Base-by-base conservation (phyloP, 2,888 invertebrate species). In the Brachypalpus laphriformis region DNA sequence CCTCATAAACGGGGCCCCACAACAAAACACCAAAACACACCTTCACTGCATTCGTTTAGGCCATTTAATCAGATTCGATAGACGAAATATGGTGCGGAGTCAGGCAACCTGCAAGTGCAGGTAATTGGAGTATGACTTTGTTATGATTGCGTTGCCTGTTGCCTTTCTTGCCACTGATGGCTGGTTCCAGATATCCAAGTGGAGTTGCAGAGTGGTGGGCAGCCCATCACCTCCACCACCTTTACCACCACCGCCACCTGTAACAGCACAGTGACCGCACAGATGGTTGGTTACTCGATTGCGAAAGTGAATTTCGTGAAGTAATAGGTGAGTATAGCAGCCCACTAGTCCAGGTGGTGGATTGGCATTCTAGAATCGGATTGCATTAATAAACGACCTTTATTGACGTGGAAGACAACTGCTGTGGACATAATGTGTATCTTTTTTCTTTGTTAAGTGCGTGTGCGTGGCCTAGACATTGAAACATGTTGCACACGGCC, bases 91-190 rank as follows among this genome's bases (percentile, higher is more conserved):
- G 49, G 45, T 25, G n/a, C 68, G 47, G 54, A 59, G 37, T 56
- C 45, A 11, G 54, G 66, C 56, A 72, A 72, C 71, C 59, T 77
- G 47, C 77, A 66, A 72, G 65, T 74, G 68, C 68, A 72, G 77
- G 68, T 78, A 83, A 83, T 74, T 83, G 82, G 82, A 78, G 78
- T 83, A 78, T 83, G 82, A 78, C 72, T 83, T 31, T 72, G 66
- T 77, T 72, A 68, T 82, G 77, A 82, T 72, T 82, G 77, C 71
- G 63, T 65, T 63, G 75, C 31, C 22, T 74, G 82, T 70, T 66
- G 51, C 77, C 45, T 54, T 72, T 34, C 61, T 68, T 74, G 45
- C 66, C 47, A 49, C 57, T 47, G 56, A 9, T 82, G 51, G 59
- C 18, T 77, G 54, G 72, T 65, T 61, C 54, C 54, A 51, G 61